Evolutionary conservation across 1,140 invertebrate genomes (phyloP), one percentile per base, ranked within the genome.

Genomic region (Zaprionus taronus): DNA sequence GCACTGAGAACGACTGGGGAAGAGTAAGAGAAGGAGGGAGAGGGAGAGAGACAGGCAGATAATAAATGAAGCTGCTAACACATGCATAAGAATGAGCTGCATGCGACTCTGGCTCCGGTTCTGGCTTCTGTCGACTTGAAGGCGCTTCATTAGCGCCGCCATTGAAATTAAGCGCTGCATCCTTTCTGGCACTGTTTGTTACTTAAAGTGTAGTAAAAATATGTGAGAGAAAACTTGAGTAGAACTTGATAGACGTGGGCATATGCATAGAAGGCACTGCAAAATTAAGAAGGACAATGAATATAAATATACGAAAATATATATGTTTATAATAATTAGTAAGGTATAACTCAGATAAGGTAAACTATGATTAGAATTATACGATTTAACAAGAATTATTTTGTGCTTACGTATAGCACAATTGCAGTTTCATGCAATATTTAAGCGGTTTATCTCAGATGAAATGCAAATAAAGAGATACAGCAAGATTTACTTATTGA

Each of bases 161-260:
- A 80, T 87, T 80, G 80, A 83, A 87, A 80, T 89, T 75, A 78
- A 78, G 81, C 67, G 72, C 66, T 75, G 73, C 73, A 89, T 72
- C 20, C 56, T 67, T 58, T 64, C 38, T 34, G 51, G 31, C 14
- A 34, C 38, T 28, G 36, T 17, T 49, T 49, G 11, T 58, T 85
- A 63, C 76, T 84, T 89, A 44, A 89, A 87, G 67, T 41, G 24
- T 20, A 36, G 41, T 6, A 12, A 68, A 67, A 36, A 22, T 14
- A 17, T 14, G 47, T 22, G 7, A 34, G n/a, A 17, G 14, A 28
- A 24, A 4, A 14, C 22, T 34, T 4, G 0, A 22, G 4, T 22
- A 24, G 47, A 24, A 5, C 17, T 24, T 51, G 47, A 12, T 51
- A 12, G 47, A 51, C 47, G 9, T 22, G 11, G 4, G 4, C 20